These are phyloP conservation scores for Thamnophis elegans DNA, from an alignment of 2,797 vertebrate species.

Conservation along the genomic window DNA sequence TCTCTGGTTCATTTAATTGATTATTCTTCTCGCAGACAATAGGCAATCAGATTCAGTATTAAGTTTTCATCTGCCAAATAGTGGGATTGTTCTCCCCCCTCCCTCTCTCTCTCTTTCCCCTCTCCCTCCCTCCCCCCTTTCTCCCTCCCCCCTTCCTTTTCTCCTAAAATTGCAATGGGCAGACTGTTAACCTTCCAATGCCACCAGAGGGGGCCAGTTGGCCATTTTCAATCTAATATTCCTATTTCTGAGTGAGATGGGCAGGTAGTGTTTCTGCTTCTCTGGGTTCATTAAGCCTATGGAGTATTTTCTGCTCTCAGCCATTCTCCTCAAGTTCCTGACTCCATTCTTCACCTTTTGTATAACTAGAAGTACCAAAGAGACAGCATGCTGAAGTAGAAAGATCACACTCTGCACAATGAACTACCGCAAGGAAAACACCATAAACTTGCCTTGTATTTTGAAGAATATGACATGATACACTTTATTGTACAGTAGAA, in stretches of 20 bases:
- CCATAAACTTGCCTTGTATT: neutral
- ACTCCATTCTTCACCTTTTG: neutral
- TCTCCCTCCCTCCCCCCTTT: neutral
- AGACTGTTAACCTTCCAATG: neutral
- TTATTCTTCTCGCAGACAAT: neutral
- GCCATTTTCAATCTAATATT: neutral
- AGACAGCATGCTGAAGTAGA: neutral
- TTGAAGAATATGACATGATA: neutral
- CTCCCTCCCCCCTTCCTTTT: neutral
- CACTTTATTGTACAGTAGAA: neutral
- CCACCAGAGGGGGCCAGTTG: neutral
- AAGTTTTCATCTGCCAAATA: neutral
- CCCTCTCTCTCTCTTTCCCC: too few relatives aligned
- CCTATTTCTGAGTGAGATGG: neutral
- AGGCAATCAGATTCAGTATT: neutral
- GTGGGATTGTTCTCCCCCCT: neutral
- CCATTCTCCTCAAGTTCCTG: neutral
- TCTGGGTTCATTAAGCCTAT: neutral
- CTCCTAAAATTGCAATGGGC: neutral
- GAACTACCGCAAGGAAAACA: neutral
- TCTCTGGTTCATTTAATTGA: neutral
- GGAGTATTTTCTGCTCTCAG: neutral
- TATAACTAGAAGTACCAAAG: neutral
- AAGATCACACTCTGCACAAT: neutral
- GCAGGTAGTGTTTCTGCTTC: neutral